Base-by-base conservation (phyloP, 2,888 invertebrate species). In the Lithophane leautieri region DNA sequence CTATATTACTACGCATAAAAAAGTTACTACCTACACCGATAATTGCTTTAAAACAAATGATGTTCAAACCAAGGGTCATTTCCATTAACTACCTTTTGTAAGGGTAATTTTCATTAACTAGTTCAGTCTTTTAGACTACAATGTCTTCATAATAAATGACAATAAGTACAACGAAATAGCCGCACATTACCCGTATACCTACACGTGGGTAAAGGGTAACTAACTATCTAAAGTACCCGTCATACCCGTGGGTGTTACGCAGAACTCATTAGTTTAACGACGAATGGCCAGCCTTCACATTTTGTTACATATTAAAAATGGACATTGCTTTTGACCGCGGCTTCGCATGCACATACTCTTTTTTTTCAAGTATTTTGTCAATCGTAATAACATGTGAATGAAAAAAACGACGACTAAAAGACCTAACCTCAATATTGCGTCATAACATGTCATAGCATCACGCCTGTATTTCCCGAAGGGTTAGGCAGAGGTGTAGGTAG, bases 231-330 rank as follows among this genome's bases (percentile, higher is more conserved):
- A 76, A 79, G 54, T 60, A 54, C 40, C 11, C 28, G 22, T 28
- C 40, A 60, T 58, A 50, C 72, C 63, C 80, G 34, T 47, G 50
- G 67, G 79, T 56, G 40, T 52, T 44, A 6, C 40, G 3, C 28
- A 47, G 65, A 66, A 66, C 56, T 80, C 74, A 70, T 81, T 80
- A 72, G 44, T n/a, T 61, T 73, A 73, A 73, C 58, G 61, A 62
- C 56, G 40, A 56, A 61, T 42, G 34, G 1, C 34, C 12, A 52
- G 58, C 50, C 56, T 52, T 44, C 58, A 25, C 44, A 47, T 47
- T 28, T 50, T 28, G 16, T 65, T 34, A 34, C 34, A 34, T 50
- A 47, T 8, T 7, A 22, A 19, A 47, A 40, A 47, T 34, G n/a
- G 19, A 22, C n/a, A 44, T 2, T 8, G 22, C 2, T 40, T 58